These are phyloP conservation scores for Trileptium ribeirensis DNA, from an alignment of 2,888 invertebrate genomes.

Conservation along the genomic window DNA sequence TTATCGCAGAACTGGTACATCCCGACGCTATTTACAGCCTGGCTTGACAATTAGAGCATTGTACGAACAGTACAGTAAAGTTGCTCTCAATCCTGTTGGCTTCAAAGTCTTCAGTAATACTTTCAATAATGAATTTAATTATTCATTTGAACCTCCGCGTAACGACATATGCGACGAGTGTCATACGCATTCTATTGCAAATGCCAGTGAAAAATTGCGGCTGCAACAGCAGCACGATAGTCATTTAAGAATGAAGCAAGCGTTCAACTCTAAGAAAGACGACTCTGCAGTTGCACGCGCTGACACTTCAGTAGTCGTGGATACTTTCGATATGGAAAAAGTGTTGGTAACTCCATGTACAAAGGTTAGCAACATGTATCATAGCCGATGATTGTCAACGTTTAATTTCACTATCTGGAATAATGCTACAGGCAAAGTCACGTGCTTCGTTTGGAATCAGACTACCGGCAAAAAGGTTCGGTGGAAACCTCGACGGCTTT, in stretches of 20 bases:
- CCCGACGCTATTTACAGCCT: not conserved
- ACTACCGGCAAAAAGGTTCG: not conserved
- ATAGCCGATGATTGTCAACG: not conserved
- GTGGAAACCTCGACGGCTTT: not conserved
- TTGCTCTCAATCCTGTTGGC: not conserved
- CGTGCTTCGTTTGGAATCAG: conserved; percentile 4
- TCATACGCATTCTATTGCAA: not conserved
- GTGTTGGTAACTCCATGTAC: conserved; percentile 8
- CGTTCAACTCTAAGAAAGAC: not conserved
- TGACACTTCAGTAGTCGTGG: not conserved
- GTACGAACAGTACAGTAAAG: not conserved
- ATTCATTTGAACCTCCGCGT: not conserved
- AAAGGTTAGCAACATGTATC: not conserved
- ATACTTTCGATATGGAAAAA: conserved; percentile 13
- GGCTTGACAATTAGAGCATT: not conserved
- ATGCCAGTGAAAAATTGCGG: not conserved
- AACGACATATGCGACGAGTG: not conserved
- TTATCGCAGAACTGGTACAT: not conserved
- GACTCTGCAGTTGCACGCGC: not conserved
- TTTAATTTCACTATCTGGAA: not conserved
- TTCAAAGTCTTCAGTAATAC: not conserved
- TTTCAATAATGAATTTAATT: not conserved
- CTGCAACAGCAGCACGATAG: not conserved
- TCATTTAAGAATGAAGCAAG: not conserved
- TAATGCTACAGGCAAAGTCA: not conserved